Percentiles rank a stretch among this genome's conserved stretches.
Evolutionary conservation across 2,797 vertebrate genomes (phyloP).

Genomic region (Macropus fuliginosus): DNA sequence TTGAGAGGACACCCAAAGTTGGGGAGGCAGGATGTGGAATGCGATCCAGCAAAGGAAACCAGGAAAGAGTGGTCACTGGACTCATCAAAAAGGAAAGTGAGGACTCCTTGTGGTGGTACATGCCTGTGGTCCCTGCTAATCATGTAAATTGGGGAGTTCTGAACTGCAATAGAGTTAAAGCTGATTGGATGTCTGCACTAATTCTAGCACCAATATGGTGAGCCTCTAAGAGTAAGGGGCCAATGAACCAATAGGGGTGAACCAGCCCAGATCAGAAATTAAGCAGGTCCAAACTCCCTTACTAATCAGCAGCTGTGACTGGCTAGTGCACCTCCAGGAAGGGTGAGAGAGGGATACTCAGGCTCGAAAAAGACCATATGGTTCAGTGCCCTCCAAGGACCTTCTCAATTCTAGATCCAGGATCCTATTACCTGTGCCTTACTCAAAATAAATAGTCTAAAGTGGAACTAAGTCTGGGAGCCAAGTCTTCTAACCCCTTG

Average conservation of each 20-base stretch:
- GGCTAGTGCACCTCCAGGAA: background rate
- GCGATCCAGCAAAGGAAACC: no score
- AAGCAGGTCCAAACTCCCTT: background rate
- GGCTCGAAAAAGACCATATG: background rate
- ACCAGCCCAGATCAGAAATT: background rate
- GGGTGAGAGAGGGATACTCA: background rate
- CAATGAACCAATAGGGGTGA: no score
- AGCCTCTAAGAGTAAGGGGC: background rate
- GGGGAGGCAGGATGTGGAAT: background rate
- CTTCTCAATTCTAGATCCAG: background rate
- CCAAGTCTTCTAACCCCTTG: background rate
- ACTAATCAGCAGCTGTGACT: background rate
- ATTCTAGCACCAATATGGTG: background rate
- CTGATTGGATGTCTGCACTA: background rate
- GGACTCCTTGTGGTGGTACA: background rate
- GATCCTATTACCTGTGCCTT: background rate
- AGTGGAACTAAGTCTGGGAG: background rate
- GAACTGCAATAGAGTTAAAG: background rate
- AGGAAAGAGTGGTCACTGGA: background rate
- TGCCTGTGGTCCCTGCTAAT: background rate
- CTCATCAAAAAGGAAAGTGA: background rate
- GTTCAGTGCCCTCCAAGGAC: background rate
- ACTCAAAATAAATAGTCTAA: background rate
- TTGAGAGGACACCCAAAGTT: background rate
- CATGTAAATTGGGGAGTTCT: background rate